phyloP scores from a whole-genome alignment of 2,797 vertebrate species.

The Sparidentex hasta region DNA sequence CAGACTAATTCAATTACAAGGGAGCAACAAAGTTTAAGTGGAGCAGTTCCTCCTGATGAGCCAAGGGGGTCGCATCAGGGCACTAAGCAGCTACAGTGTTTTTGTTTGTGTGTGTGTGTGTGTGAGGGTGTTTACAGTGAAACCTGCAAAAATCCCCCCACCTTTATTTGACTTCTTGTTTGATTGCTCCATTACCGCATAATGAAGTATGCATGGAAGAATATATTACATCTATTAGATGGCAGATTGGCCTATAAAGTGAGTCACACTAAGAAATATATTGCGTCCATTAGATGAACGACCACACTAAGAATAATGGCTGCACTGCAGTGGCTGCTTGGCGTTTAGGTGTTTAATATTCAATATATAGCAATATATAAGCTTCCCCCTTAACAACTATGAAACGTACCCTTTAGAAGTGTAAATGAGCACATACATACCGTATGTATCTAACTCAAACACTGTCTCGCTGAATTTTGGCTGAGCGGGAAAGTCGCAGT shows the following conservation, averaged over 20 bases:
- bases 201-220: conserved; percentile 36
- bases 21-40: conserved; percentile 82
- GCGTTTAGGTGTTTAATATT: conserved; percentile 41
- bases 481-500: background rate
- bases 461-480: conserved; percentile 15
- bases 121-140: conserved; percentile 24
- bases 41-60: conserved; percentile 77
- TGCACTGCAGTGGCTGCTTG: conserved; percentile 13
- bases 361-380: conserved; percentile 11
- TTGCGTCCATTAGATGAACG: conserved; percentile 33
- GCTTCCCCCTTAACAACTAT: conserved; percentile 11
- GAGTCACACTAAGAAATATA: conserved; percentile 25
- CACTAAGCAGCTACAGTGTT: conserved; percentile 35
- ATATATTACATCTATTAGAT: conserved; percentile 52
- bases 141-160: conserved; percentile 9
- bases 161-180: conserved; percentile 33
- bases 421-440: conserved; percentile 9
- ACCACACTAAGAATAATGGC: conserved; percentile 19
- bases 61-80: conserved; percentile 68
- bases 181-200: conserved; percentile 36
- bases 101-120: background rate
- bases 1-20: conserved; percentile 84
- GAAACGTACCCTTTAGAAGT: conserved; percentile 9
- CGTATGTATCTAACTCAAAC: conserved; percentile 9
- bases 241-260: conserved; percentile 37